Evolutionary conservation across 2,888 invertebrate genomes (phyloP).

Genomic region (Entomobrya multifasciata): DNA sequence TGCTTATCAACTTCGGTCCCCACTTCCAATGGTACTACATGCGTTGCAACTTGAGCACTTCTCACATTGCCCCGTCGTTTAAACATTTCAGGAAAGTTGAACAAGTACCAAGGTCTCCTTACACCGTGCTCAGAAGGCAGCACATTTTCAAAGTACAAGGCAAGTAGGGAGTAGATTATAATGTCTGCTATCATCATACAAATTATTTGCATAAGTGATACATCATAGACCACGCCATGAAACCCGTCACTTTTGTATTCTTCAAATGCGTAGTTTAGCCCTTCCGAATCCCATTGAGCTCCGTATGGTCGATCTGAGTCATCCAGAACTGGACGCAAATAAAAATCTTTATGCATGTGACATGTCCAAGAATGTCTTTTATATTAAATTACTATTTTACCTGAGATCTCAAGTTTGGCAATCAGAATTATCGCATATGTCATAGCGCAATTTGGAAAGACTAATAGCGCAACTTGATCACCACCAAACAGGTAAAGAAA

Average conservation of each 20-base stretch:
- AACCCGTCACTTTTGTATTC: too few relatives aligned
- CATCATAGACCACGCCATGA: too few relatives aligned
- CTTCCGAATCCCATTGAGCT: conserved; percentile 79
- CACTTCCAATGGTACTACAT: too few relatives aligned
- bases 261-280: too few relatives aligned
- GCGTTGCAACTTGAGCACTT: too few relatives aligned
- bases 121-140: conserved; percentile 87
- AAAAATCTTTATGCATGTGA: background rate
- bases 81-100: too few relatives aligned
- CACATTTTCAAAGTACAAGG: conserved; percentile 85
- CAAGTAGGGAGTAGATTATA: conserved; percentile 83
- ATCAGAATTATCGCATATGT: background rate
- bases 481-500: too few relatives aligned
- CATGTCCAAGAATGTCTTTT: too few relatives aligned
- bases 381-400: too few relatives aligned
- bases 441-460: background rate
- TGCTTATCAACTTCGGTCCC: too few relatives aligned
- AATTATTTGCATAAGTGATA: too few relatives aligned
- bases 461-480: background rate
- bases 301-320: background rate
- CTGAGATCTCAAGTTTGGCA: background rate
- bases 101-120: conserved; percentile 85
- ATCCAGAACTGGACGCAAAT: background rate
- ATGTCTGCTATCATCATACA: conserved; percentile 79
- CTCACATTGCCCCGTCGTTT: background rate